Conservation (phyloP, 2,797 vertebrate species). For the Chloroceryle amazona region DNA sequence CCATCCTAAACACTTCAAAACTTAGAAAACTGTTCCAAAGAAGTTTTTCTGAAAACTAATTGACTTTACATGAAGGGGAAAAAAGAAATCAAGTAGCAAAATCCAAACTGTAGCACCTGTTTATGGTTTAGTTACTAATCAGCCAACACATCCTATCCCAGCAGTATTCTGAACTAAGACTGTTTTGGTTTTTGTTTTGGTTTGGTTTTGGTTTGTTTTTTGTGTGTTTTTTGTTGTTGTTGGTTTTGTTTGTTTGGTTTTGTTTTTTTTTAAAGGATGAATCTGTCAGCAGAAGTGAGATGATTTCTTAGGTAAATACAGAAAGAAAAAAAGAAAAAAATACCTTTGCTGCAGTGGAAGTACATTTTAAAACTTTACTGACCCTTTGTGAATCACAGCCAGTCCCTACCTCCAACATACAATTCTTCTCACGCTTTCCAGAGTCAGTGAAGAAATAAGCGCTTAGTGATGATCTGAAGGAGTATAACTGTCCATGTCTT, state of each 20-base stretch:
- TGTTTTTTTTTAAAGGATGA: not conserved
- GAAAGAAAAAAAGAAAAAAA: not conserved
- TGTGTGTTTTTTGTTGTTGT: no score
- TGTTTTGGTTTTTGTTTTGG: not conserved
- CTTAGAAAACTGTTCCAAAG: not conserved
- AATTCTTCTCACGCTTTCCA: not conserved
- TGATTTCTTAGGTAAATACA: not conserved
- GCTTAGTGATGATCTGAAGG: not conserved
- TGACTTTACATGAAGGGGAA: not conserved
- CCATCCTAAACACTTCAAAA: not conserved
- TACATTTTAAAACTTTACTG: not conserved
- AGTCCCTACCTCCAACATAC: not conserved
- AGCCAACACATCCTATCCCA: not conserved
- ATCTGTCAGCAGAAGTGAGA: not conserved
- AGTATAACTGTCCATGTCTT: not conserved
- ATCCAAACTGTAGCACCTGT: not conserved
- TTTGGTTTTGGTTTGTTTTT: not conserved
- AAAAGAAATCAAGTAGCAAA: not conserved
- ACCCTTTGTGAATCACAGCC: not conserved
- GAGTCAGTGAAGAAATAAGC: not conserved
- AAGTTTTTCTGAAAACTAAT: not conserved
- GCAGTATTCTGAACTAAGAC: not conserved
- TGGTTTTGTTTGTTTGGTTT: not conserved
- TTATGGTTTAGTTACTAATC: not conserved
- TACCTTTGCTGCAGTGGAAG: not conserved